Evolutionary conservation across 2,113 vertebrate genomes (phyloP), one percentile per base, ranked within the genome.

Genomic region (Planiliza haematocheilus): DNA sequence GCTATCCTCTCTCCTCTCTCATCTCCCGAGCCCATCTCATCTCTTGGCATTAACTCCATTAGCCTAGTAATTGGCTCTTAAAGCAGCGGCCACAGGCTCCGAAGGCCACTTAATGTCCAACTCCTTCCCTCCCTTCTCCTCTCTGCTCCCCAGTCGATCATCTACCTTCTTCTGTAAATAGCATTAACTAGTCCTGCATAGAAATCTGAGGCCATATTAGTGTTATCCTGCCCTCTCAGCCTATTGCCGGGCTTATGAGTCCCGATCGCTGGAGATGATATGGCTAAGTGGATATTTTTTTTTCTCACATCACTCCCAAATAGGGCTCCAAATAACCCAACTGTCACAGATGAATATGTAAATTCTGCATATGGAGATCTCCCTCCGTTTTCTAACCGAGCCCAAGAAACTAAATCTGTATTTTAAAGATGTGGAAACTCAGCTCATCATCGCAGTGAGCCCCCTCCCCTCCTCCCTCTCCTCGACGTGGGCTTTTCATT

Each of bases 291-390:
- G 92, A 91, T 91, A 89, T 93, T 93, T 93, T 77, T 84, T 83
- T 77, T 78, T 79, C 83, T 88, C 90, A 83, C 89, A 82, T 89
- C 86, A 79, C 83, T 90, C 70, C 83, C 81, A 91, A 92, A 93
- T 83, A 81, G 91, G 89, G 81, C 88, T 86, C 77, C 86, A 87
- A 91, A 90, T 90, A 85, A 86, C 76, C 80, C 84, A 90, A 93
- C 92, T 88, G 83, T 87, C 83, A 72, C 38, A 83, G 91, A 92
- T 92, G 93, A 93, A 93, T 94, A 94, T 94, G 91, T 93, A 92
- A 94, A 94, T 94, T 87, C 66, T 62, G 79, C 81, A 30, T 89
- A 89, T 91, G 89, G 92, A 92, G 90, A 91, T 92, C 83, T 73
- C 41, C 65, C 48, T 86, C 74, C 68, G 43, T 89, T 88, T 91